phyloP scores from a whole-genome alignment of 2,797 vertebrate species.

The Ispidina picta region DNA sequence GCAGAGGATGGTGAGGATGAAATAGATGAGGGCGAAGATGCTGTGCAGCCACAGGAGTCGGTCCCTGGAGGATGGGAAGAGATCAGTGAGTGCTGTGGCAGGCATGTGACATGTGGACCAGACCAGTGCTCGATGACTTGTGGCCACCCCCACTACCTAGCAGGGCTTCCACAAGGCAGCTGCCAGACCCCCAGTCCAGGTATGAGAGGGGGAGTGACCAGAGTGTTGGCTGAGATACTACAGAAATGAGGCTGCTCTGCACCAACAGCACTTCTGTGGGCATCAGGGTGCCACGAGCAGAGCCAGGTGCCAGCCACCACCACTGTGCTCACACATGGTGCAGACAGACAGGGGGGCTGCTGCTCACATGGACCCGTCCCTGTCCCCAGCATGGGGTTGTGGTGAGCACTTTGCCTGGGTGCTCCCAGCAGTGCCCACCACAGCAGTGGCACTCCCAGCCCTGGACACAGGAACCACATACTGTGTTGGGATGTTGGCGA shows the following conservation, averaged over 20 bases:
- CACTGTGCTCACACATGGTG: fast-evolving
- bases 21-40: constrained; percentile 91
- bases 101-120: fast-evolving
- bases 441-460: neutral
- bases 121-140: neutral
- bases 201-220: neutral
- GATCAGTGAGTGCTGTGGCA: neutral
- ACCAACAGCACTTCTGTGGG: neutral
- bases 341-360: neutral
- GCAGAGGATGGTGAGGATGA: constrained; percentile 87
- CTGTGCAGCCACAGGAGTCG: constrained; percentile 93
- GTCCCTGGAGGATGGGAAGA: constrained; percentile 77
- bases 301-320: neutral
- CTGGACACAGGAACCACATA: constrained; percentile 75
- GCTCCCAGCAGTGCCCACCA: neutral
- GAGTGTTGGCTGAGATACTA: neutral
- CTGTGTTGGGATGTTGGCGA: constrained; percentile 91
- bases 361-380: neutral
- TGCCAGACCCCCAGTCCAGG: neutral
- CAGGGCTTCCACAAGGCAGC: fast-evolving
- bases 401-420: neutral
- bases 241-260: neutral
- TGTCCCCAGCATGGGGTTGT: neutral
- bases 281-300: fast-evolving
- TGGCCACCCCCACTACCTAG: neutral